These are phyloP conservation scores for Megalops cyprinoides DNA, from an alignment of 2,797 vertebrate genomes.

Conservation along the genomic window DNA sequence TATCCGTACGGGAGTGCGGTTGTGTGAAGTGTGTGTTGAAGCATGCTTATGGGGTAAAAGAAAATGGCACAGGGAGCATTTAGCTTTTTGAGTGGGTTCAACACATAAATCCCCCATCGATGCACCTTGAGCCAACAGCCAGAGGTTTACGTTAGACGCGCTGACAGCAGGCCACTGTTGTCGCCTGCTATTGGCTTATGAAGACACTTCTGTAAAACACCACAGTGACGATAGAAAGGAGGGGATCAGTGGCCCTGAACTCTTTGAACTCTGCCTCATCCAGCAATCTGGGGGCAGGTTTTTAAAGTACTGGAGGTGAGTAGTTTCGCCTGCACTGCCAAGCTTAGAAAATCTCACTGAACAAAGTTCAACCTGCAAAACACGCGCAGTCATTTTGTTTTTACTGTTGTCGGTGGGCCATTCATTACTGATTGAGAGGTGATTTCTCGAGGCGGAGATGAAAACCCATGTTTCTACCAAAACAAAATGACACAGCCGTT, in stretches of 20 bases:
- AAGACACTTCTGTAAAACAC: conserved; percentile 28
- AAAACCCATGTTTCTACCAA: too few species aligned
- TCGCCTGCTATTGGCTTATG: conserved; percentile 43
- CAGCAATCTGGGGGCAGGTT: not conserved
- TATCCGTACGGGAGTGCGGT: not conserved
- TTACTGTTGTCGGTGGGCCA: too few species aligned
- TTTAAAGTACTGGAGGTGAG: not conserved
- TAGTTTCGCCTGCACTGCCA: not conserved
- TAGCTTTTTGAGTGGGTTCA: conserved; percentile 42
- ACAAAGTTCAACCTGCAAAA: not conserved
- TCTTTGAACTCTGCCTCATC: conserved; percentile 6
- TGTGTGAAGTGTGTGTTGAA: not conserved
- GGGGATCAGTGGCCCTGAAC: conserved; percentile 28
- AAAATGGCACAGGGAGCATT: conserved; percentile 20
- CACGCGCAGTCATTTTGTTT: not conserved
- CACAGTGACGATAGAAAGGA: not conserved
- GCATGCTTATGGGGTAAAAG: not conserved
- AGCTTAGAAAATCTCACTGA: not conserved
- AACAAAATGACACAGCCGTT: too few species aligned
- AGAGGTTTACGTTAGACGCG: conserved; percentile 44
- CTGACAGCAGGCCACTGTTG: conserved; percentile 35
- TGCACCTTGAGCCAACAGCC: conserved; percentile 31
- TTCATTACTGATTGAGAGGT: too few species aligned
- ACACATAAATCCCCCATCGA: conserved; percentile 37
- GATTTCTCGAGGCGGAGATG: too few species aligned